phyloP scores from a whole-genome alignment of 2,797 vertebrate genomes.

The Argentina silus region DNA sequence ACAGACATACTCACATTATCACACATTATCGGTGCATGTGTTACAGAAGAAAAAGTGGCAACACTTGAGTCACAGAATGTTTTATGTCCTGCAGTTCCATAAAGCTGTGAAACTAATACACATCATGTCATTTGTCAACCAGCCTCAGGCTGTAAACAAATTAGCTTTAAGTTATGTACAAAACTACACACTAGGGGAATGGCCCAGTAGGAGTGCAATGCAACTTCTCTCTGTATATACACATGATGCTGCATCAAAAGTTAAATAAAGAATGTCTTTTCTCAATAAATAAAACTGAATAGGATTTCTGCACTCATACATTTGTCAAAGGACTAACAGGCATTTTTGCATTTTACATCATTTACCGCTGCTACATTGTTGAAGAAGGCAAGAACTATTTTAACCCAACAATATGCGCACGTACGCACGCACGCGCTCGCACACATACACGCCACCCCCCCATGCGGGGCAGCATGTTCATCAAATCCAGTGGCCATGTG shows the following conservation, averaged over 20 bases:
- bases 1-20: background rate
- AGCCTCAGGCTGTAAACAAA: conserved; percentile 74
- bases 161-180: conserved; percentile 81
- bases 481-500: conserved; percentile 61
- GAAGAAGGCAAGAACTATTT: conserved; percentile 49
- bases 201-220: conserved; percentile 60
- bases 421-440: no score
- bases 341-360: conserved; percentile 51
- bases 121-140: conserved; percentile 76
- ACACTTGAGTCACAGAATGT: conserved; percentile 53
- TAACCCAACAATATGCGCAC: background rate
- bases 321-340: conserved; percentile 61
- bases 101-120: conserved; percentile 79
- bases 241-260: conserved; percentile 63
- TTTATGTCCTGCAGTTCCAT: conserved; percentile 77
- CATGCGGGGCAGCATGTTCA: conserved; percentile 47
- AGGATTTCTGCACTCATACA: conserved; percentile 79
- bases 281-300: conserved; percentile 85
- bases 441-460: no score
- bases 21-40: background rate
- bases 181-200: conserved; percentile 76
- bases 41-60: conserved; percentile 27
- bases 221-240: conserved; percentile 35
- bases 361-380: conserved; percentile 64
- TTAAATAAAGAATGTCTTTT: conserved; percentile 73